Conservation (phyloP, 2,888 invertebrate species). For the Chrysolina oricalcia region DNA sequence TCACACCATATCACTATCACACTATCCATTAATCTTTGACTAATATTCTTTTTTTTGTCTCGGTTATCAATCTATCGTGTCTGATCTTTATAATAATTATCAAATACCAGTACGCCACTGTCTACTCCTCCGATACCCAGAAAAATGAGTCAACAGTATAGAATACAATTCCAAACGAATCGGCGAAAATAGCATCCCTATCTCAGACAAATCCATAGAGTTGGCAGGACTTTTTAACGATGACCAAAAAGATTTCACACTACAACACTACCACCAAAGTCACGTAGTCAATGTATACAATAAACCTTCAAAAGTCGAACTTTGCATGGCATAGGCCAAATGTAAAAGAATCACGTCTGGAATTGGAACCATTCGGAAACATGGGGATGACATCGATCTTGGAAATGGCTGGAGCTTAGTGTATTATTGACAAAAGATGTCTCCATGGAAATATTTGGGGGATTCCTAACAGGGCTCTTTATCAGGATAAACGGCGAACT, state of each 20-base stretch:
- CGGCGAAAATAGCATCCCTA: conserved; percentile 26
- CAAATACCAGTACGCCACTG: too few species aligned
- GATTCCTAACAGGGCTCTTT: conserved; percentile 42
- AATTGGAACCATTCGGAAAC: conserved; percentile 59
- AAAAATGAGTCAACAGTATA: background rate
- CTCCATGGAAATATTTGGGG: conserved; percentile 42
- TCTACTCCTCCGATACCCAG: background rate
- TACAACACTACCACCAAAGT: conserved; percentile 46
- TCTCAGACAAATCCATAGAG: conserved; percentile 33
- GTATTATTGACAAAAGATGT: conserved; percentile 37
- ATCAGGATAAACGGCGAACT: conserved; percentile 44
- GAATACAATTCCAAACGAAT: background rate
- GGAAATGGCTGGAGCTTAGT: conserved; percentile 42
- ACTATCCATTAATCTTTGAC: too few species aligned
- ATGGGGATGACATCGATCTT: conserved; percentile 53
- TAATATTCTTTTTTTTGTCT: too few species aligned
- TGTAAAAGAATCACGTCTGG: conserved; percentile 68
- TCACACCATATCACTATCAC: too few species aligned
- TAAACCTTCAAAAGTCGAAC: conserved; percentile 56
- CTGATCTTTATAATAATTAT: too few species aligned
- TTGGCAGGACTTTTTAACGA: conserved; percentile 28
- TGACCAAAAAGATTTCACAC: conserved; percentile 5
- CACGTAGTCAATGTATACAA: conserved; percentile 58
- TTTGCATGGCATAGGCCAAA: conserved; percentile 67
- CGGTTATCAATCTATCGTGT: too few species aligned